Evolutionary conservation across 1,140 invertebrate genomes (phyloP).

Genomic region (Temnothorax curvispinosus): DNA sequence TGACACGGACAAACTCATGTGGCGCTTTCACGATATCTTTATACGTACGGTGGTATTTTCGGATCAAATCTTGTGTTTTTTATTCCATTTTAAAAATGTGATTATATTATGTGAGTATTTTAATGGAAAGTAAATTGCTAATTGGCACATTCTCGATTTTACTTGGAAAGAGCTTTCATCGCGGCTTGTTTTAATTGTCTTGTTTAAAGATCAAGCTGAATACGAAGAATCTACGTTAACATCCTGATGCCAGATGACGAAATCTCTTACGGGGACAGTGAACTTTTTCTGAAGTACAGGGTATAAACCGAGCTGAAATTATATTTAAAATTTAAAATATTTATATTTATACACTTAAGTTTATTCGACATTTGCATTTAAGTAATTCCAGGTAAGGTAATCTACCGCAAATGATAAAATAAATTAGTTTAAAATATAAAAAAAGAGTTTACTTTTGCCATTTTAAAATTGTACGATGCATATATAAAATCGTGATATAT

Average conservation of each 20-base stretch:
- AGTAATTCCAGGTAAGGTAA: no score
- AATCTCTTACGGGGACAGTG: conserved; percentile 7
- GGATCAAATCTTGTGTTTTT: not conserved
- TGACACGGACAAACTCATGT: not conserved
- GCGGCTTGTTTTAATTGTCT: conserved; percentile 34
- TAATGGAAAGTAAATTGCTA: not conserved
- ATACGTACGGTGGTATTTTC: not conserved
- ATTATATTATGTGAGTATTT: not conserved
- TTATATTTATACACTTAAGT: not conserved
- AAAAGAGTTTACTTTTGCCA: not conserved
- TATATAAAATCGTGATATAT: conserved; percentile 10
- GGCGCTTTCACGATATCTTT: not conserved
- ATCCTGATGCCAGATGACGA: conserved; percentile 51
- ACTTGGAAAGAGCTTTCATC: conserved; percentile 1
- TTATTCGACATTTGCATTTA: not conserved
- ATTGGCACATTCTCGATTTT: conserved; percentile 4
- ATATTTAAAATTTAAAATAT: not conserved
- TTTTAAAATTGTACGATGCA: not conserved
- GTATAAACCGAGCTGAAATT: not conserved
- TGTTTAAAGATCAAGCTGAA: not conserved
- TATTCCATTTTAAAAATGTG: not conserved
- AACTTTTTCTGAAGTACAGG: not conserved
- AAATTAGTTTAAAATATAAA: not conserved
- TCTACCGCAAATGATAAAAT: not conserved
- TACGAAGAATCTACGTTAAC: conserved; percentile 38